phyloP scores from a whole-genome alignment of 1,140 invertebrate species.

The Manduca sexta region DNA sequence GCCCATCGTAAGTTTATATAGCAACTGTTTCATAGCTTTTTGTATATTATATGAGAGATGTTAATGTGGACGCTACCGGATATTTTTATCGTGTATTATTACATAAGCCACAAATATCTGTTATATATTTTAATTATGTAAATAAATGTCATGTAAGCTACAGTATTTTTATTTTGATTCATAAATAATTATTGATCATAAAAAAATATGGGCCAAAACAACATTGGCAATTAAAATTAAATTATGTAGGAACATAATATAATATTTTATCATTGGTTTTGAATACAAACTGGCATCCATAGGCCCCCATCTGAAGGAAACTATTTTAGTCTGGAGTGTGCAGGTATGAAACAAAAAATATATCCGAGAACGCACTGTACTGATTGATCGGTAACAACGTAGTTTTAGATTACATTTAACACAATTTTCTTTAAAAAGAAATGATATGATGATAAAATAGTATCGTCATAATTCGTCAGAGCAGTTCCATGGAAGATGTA shows the following conservation, averaged over 20 bases:
- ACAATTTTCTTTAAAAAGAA: too few relatives aligned
- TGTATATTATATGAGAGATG: conserved; percentile 31
- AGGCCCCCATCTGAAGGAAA: background rate
- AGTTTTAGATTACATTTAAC: too few relatives aligned
- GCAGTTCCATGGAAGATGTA: too few relatives aligned
- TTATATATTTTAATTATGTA: conserved; percentile 51
- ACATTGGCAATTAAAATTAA: too few relatives aligned
- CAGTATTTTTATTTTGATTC: conserved; percentile 13
- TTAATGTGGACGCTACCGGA: conserved; percentile 1
- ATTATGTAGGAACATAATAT: too few relatives aligned
- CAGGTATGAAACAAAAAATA: background rate
- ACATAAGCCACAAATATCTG: conserved; percentile 21
- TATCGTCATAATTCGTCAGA: too few relatives aligned
- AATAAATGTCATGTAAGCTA: conserved; percentile 50
- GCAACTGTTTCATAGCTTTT: conserved; percentile 26
- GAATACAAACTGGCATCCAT: too few relatives aligned
- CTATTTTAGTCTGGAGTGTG: background rate
- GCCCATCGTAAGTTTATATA: background rate
- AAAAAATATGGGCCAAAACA: too few relatives aligned
- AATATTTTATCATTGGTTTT: too few relatives aligned
- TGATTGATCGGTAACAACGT: background rate
- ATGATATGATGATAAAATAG: too few relatives aligned
- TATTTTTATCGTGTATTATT: conserved; percentile 17
- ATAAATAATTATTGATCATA: background rate
- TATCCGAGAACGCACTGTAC: background rate